Evolutionary conservation across 2,113 vertebrate genomes (phyloP), one percentile per base, ranked within the genome.

Genomic region (Hydrochoerus hydrochaeris): DNA sequence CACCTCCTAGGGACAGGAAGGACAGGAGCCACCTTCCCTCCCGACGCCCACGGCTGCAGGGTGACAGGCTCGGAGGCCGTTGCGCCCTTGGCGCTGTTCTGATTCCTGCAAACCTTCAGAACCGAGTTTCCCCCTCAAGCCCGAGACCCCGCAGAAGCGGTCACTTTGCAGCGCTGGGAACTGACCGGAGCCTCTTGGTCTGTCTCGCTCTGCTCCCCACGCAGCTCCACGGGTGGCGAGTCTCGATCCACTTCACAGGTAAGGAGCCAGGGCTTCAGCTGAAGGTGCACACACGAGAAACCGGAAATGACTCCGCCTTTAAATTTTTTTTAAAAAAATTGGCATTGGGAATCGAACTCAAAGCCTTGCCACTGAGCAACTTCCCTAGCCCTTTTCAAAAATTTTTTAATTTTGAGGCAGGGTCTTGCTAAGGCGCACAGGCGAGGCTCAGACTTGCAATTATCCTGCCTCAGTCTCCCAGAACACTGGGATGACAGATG

Each of bases 161-260:
- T 7, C 28, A 1, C 41, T 14, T 17, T 14, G 2, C 8, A 0
- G 44, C 0, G 0, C 28, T 1, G 4, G 58, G 49, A 2, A 0
- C 78, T 69, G 8, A 10, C 80, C 41, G 1, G n/a, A 0, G 2
- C 65, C 95, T 5, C 1, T 10, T 1, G 3, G 3, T 6, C 24
- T 0, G 0, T 44, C 20, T 8, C 1, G 12, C 7, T 26, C 6
- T 30, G 30, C 12, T 30, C 11, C 69, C 44, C 3, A 30, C 8
- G 17, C 44, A 22, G 10, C 22, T 32, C 58, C 3, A 1, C 0
- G 19, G 9, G 52, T 22, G 32, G 19, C 3, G 32, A 5, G 2
- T 0, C 7, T 35, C 3, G 22, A 83, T 7, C 24, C 52, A 35
- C 14, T 14, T 41, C 32, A 57, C 28, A 80, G 88, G 67, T 14